Conservation (phyloP, 1,140 invertebrate species). For the Heliconius hewitsoni region DNA sequence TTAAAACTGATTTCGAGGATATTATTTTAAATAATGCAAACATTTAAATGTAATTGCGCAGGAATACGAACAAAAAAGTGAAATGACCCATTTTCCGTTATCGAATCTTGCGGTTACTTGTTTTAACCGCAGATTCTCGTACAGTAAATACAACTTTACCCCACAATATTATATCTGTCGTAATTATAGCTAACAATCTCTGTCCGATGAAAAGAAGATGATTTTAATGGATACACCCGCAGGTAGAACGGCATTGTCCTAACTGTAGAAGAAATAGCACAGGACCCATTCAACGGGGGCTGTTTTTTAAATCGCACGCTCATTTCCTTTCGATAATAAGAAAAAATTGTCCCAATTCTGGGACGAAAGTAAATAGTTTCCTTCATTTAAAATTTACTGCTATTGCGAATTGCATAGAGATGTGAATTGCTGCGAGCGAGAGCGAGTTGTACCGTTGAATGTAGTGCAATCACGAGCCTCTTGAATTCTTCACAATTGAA, state of each 20-base stretch:
- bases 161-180: constrained; percentile 31
- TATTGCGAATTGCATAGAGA: constrained; percentile 28
- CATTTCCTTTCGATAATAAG: constrained; percentile 60
- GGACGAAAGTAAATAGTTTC: constrained; percentile 31
- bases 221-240: constrained; percentile 40
- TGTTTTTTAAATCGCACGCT: constrained; percentile 53
- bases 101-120: constrained; percentile 28
- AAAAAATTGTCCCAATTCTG: constrained; percentile 49
- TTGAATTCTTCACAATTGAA: constrained; percentile 46
- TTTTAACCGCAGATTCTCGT: constrained; percentile 30
- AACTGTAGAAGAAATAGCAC: constrained; percentile 49
- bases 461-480: constrained; percentile 53
- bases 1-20: not conserved
- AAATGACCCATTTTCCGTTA: constrained; percentile 36
- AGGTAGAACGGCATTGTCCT: constrained; percentile 49
- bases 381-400: constrained; percentile 37
- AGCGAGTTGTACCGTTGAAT: constrained; percentile 36
- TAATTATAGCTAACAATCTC: constrained; percentile 41
- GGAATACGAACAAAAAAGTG: constrained; percentile 5
- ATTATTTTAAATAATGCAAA: not conserved
- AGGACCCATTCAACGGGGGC: constrained; percentile 51
- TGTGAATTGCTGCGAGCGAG: constrained; percentile 20
- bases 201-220: constrained; percentile 34
- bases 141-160: constrained; percentile 21
- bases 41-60: constrained; percentile 5